Evolutionary conservation across 2,113 vertebrate genomes (phyloP).

Genomic region (Xiphias gladius): DNA sequence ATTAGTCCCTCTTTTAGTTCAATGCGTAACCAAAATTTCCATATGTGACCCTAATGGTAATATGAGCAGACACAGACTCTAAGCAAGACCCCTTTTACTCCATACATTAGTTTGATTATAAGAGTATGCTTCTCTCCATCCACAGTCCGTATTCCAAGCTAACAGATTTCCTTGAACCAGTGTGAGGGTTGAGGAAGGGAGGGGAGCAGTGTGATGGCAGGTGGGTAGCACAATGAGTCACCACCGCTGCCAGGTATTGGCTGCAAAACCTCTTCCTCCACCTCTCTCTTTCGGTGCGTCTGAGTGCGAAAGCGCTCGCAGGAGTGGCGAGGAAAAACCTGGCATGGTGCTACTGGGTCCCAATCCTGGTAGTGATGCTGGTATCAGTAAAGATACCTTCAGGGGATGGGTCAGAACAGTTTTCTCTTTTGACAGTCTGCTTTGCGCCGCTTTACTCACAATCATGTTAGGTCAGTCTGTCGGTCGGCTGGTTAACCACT

Average conservation of each 20-base stretch:
- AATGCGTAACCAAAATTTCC: conserved; percentile 27
- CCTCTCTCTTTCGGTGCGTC: conserved; percentile 11
- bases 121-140: conserved; percentile 16
- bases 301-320: conserved; percentile 32
- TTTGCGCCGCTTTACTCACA: neutral
- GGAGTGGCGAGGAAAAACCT: conserved; percentile 16
- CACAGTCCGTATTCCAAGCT: conserved; percentile 20
- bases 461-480: too few relatives aligned
- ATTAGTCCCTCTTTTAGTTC: conserved; percentile 2
- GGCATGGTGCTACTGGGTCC: neutral
- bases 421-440: neutral
- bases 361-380: neutral
- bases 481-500: too few relatives aligned
- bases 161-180: conserved; percentile 37
- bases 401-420: neutral
- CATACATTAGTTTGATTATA: conserved; percentile 47
- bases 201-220: neutral
- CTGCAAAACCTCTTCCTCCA: conserved; percentile 28
- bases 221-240: conserved; percentile 53
- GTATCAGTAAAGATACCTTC: neutral
- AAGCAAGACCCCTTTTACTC: neutral
- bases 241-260: conserved; percentile 44
- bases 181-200: neutral
- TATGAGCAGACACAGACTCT: neutral
- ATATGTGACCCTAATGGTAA: neutral